Base-by-base conservation (phyloP, 2,888 invertebrate species). In the Caenorhabditis doughertyi region DNA sequence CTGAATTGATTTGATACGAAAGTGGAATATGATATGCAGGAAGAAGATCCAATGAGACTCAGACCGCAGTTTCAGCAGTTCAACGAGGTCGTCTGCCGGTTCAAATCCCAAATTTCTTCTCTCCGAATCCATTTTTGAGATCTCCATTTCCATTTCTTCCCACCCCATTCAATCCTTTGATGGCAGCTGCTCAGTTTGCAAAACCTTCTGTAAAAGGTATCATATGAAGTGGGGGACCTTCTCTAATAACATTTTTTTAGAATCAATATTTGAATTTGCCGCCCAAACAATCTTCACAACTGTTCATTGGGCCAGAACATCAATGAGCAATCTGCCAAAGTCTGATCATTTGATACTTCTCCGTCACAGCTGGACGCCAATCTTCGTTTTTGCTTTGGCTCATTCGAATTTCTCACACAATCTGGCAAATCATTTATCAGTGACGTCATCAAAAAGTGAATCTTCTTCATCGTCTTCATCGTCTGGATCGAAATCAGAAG, bases 21-120 rank as follows among this genome's bases (percentile, higher is more conserved):
- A 7, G n/a, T 44, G 55, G 42, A 39, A 35, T 67, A 53, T 35
- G 13, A 29, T 65, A 21, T 32, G 49, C 76, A 76, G 76, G 76
- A 58, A 58, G 76, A 67, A 76, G 76, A 68, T 68, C 76, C 58
- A 49, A 76, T 76, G 76, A 76, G 76, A 76, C 76, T 76, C 74
- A 74, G 77, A 68, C 60, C 70, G 67, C 68, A 51, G 60, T 73
- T 83, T 76, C 77, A 86, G 86, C 86, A 83, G 86, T 86, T 53
- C 86, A 86, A 83, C 77, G 86, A 64, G 86, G 86, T 42, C 83
- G 86, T 49, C 60, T 84, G 25, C 84, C 86, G 1, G 73, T 83
- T 21, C 68, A 71, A 42, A 51, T 73, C 35, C 81, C 81, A n/a
- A 64, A 60, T 47, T 74, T 81, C 64, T 70, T 81, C 56, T 64